A percentile compares a stretch with the other conserved stretches of the same genome.
Conservation (phyloP, 2,113 vertebrate genomes). For the Oriolus oriolus region DNA sequence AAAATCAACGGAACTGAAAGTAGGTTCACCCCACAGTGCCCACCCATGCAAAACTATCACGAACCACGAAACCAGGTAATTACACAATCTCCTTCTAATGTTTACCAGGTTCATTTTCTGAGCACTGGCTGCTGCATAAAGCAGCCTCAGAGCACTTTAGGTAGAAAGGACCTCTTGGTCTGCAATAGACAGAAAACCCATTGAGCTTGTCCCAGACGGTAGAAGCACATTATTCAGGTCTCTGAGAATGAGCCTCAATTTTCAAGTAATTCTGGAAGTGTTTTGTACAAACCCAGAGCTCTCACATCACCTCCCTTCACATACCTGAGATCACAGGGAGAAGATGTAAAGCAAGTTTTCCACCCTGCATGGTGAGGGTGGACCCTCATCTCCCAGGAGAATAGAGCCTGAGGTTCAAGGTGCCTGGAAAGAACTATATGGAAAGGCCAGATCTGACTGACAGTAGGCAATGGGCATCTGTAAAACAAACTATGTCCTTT, state of each 20-base stretch:
- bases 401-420: background rate
- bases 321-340: background rate
- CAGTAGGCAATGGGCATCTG: background rate
- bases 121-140: background rate
- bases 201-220: background rate
- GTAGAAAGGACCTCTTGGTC: background rate
- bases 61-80: slow-evolving; percentile 25
- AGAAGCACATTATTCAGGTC: background rate
- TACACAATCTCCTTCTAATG: background rate
- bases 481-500: background rate
- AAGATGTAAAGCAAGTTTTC: background rate
- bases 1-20: slow-evolving; percentile 1
- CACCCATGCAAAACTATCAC: background rate
- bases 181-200: background rate
- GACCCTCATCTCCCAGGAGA: background rate
- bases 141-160: background rate
- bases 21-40: background rate
- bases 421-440: background rate
- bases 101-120: background rate
- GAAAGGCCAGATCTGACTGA: background rate
- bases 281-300: background rate
- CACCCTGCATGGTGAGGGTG: background rate
- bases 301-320: background rate
- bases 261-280: background rate
- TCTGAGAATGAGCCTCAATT: background rate